Conservation (phyloP, 2,888 invertebrate species). For the Flabesymbios commensalis region DNA sequence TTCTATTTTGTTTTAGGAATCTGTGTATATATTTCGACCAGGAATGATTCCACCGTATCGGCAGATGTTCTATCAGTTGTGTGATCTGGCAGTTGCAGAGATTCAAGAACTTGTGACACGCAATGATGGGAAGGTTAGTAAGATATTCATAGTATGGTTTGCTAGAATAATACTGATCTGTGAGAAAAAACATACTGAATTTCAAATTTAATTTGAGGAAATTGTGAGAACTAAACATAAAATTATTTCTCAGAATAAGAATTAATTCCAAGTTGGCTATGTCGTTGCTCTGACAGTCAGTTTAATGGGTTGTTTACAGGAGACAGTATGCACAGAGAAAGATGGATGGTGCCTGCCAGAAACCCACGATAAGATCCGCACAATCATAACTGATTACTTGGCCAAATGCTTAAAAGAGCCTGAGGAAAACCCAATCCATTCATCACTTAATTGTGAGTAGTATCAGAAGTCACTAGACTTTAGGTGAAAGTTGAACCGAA, state of each 20-base stretch:
- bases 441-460: no score
- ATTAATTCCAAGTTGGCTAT: no score
- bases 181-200: neutral
- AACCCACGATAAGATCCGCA: slow-evolving; percentile 46
- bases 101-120: slow-evolving; percentile 66
- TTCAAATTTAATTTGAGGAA: no score
- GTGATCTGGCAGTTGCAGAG: slow-evolving; percentile 79
- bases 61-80: slow-evolving; percentile 89
- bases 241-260: no score
- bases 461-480: no score
- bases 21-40: no score
- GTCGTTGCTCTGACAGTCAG: no score
- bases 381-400: slow-evolving; percentile 18
- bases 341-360: slow-evolving; percentile 56
- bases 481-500: no score
- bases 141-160: neutral
- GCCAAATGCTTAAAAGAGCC: slow-evolving; percentile 1
- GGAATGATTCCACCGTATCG: slow-evolving; percentile 78
- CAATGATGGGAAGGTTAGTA: slow-evolving; percentile 46
- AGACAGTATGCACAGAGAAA: slow-evolving; percentile 49
- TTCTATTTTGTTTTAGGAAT: no score
- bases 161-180: neutral
- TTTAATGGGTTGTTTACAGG: no score
- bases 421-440: no score
- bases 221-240: no score